These are phyloP conservation scores for Endotricha flammealis DNA, from an alignment of 2,888 invertebrate genomes.

Conservation along the genomic window DNA sequence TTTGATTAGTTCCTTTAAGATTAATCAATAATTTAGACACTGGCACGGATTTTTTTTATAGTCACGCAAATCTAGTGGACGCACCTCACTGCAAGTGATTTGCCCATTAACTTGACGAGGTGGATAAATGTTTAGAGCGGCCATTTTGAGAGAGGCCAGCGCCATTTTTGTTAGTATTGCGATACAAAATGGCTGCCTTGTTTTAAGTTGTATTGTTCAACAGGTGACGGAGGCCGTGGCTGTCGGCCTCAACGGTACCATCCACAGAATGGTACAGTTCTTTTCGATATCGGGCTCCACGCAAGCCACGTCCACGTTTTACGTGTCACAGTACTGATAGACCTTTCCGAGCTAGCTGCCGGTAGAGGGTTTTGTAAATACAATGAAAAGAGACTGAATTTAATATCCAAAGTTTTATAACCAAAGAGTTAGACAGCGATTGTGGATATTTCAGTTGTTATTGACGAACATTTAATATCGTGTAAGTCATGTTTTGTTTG, in stretches of 20 bases:
- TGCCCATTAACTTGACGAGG: constrained; percentile 20
- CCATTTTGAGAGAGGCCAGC: constrained; percentile 18
- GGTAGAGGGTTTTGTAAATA: constrained; percentile 66
- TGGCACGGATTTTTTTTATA: constrained; percentile 44
- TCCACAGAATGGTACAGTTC: constrained; percentile 81
- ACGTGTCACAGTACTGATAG: constrained; percentile 79
- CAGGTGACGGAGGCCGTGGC: constrained; percentile 80
- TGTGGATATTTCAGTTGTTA: constrained; percentile 66
- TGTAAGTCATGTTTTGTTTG: constrained; percentile 78
- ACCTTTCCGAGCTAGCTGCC: constrained; percentile 45
- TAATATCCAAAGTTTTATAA: constrained; percentile 68
- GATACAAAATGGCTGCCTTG: constrained; percentile 53
- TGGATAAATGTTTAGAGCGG: constrained; percentile 15
- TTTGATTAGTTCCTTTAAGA: constrained; percentile 47
- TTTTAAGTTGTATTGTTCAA: constrained; percentile 75
- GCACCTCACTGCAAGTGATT: constrained; percentile 29
- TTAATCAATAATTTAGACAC: constrained; percentile 39
- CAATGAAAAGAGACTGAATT: constrained; percentile 71
- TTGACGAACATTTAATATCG: constrained; percentile 68
- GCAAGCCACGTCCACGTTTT: constrained; percentile 81
- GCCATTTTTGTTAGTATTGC: constrained; percentile 23
- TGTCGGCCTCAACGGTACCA: constrained; percentile 80
- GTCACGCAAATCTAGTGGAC: constrained; percentile 40
- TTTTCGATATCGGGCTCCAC: constrained; percentile 80
- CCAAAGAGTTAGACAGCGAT: constrained; percentile 57